These are phyloP conservation scores for Gobius niger DNA, from an alignment of 2,113 vertebrate species.

Conservation along the genomic window DNA sequence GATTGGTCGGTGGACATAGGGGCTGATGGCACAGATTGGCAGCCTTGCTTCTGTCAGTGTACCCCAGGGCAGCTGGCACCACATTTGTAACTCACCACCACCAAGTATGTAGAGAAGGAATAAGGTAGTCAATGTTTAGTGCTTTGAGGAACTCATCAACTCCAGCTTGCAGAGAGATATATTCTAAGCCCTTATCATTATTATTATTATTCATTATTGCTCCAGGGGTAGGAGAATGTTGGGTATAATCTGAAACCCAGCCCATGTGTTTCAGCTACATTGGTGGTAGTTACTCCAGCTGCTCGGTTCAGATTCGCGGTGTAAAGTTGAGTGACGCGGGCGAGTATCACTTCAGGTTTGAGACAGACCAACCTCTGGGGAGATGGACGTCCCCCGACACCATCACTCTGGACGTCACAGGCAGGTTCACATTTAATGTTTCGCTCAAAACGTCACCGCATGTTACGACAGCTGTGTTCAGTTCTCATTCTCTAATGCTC, in stretches of 20 bases:
- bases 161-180: no score
- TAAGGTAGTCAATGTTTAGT: no score
- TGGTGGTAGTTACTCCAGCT: conserved; percentile 68
- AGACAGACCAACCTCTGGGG: conserved; percentile 74
- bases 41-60: no score
- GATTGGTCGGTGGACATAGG: no score
- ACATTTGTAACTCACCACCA: no score
- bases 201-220: no score
- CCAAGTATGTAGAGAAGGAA: no score
- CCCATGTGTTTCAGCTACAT: conserved; percentile 56
- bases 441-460: background rate
- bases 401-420: conserved; percentile 72
- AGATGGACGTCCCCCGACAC: conserved; percentile 77
- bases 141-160: no score
- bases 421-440: conserved; percentile 33
- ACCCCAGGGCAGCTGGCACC: no score
- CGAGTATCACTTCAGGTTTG: conserved; percentile 79
- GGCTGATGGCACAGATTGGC: no score
- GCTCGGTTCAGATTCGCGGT: conserved; percentile 70
- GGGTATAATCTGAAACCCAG: background rate
- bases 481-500: background rate
- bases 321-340: conserved; percentile 75
- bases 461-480: conserved; percentile 2
- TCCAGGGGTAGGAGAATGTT: no score
- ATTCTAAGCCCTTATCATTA: no score